A percentile compares a stretch with the other conserved stretches of the same genome.
Evolutionary conservation across 2,888 invertebrate genomes (phyloP).

Genomic region (Calephelis perditalis): DNA sequence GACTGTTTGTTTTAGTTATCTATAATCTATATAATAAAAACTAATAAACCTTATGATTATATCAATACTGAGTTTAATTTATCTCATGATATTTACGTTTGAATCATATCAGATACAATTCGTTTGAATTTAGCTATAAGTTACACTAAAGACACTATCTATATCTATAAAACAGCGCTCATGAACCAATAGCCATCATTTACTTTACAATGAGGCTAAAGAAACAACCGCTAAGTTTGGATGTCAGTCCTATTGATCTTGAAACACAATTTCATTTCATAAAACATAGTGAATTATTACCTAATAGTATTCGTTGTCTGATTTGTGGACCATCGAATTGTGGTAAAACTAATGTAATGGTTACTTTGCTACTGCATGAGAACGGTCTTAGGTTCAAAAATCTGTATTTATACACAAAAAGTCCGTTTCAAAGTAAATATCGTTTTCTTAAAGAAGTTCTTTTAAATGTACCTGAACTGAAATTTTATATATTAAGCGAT

Average conservation of each 20-base stretch:
- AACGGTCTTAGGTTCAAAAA: not conserved
- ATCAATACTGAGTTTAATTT: conserved; percentile 10
- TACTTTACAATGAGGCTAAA: conserved; percentile 19
- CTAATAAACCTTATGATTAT: not conserved
- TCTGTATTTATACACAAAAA: not conserved
- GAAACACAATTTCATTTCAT: conserved; percentile 11
- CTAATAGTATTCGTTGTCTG: conserved; percentile 22
- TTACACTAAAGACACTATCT: no score
- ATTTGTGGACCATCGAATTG: conserved; percentile 28
- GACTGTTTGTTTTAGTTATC: not conserved
- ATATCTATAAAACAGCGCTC: no score
- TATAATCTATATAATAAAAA: conserved; percentile 11
- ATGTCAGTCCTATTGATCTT: conserved; percentile 22
- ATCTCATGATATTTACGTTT: not conserved
- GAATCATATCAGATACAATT: no score
- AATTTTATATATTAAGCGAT: not conserved
- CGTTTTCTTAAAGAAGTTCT: not conserved
- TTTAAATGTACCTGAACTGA: not conserved
- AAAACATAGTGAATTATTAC: conserved; percentile 24
- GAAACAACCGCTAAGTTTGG: conserved; percentile 23
- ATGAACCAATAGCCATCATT: no score
- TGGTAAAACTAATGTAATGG: conserved; percentile 28
- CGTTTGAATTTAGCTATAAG: no score
- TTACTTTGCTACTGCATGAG: conserved; percentile 24
- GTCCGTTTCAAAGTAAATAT: not conserved